A percentile compares a stretch with the other conserved stretches of the same genome.
phyloP scores from a whole-genome alignment of 2,113 vertebrate genomes.

The Ovis canadensis region DNA sequence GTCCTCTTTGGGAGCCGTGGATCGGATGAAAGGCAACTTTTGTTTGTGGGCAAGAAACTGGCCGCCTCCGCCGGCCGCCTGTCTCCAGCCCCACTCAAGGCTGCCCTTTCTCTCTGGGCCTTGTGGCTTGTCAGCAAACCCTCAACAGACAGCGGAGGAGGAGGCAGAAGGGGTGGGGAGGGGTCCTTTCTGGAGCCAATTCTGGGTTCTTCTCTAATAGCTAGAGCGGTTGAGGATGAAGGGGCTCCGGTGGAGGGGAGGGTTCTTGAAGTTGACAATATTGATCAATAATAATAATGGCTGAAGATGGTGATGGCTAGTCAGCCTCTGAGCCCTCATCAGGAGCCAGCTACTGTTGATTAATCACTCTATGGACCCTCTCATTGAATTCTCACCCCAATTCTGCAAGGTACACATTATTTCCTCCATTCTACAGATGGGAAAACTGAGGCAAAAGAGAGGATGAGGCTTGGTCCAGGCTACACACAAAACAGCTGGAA shows the following conservation, averaged over 20 bases:
- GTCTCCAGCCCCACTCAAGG: conserved; percentile 51
- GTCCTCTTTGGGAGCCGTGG: conserved; percentile 82
- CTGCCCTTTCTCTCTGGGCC: conserved; percentile 33
- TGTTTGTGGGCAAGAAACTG: conserved; percentile 63
- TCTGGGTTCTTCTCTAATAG: background rate
- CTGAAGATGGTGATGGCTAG: background rate
- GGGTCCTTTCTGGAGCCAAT: background rate
- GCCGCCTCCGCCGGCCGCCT: conserved; percentile 28
- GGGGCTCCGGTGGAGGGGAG: background rate
- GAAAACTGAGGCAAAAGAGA: background rate
- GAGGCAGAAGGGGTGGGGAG: rapidly evolving
- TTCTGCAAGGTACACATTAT: background rate
- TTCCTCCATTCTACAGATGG: background rate
- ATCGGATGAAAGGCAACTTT: conserved; percentile 83
- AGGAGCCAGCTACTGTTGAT: background rate
- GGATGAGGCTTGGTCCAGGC: background rate
- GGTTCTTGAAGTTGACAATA: background rate
- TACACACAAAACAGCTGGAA: no score
- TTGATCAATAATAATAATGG: background rate
- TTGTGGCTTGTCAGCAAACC: conserved; percentile 50
- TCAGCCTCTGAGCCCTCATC: background rate
- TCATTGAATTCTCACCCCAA: background rate
- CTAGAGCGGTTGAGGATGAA: background rate
- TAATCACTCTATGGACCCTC: rapidly evolving
- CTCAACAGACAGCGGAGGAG: background rate